Evolutionary conservation across 2,113 vertebrate genomes (phyloP).

Genomic region (Larimichthys crocea): DNA sequence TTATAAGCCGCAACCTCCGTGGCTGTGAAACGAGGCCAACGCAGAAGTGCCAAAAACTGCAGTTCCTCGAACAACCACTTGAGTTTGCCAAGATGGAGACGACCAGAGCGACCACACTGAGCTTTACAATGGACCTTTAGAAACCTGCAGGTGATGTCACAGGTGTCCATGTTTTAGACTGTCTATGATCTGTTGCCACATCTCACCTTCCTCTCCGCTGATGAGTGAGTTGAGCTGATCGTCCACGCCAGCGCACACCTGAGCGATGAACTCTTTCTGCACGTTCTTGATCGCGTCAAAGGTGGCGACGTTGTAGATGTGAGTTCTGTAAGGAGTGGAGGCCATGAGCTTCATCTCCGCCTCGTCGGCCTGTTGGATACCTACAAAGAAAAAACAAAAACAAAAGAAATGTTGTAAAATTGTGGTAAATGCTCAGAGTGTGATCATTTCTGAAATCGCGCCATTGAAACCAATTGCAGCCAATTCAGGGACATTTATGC

Average conservation of each 20-base stretch:
- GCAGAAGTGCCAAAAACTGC: no score
- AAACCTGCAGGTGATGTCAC: no score
- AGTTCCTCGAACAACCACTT: no score
- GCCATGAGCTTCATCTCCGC: conserved; percentile 92
- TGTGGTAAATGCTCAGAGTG: conserved; percentile 13
- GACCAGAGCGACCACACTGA: no score
- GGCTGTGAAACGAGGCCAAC: no score
- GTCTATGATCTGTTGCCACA: no score
- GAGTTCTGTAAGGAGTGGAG: conserved; percentile 88
- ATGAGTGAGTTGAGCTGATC: conserved; percentile 89
- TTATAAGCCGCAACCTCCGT: no score
- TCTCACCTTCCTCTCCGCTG: conserved; percentile 94
- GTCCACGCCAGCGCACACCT: conserved; percentile 91
- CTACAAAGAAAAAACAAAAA: conserved; percentile 76
- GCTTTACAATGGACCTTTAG: no score
- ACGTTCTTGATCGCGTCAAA: conserved; percentile 89
- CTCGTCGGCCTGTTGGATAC: conserved; percentile 91
- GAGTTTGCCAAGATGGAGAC: no score
- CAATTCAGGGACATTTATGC: conserved; percentile 16
- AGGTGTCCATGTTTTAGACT: no score
- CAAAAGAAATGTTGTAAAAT: not conserved
- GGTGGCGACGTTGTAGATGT: conserved; percentile 88
- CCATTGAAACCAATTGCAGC: not conserved
- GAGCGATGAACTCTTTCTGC: conserved; percentile 89
- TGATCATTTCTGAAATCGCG: conserved; percentile 1